phyloP scores from a whole-genome alignment of 2,797 vertebrate genomes.

The Vespertilio murinus region DNA sequence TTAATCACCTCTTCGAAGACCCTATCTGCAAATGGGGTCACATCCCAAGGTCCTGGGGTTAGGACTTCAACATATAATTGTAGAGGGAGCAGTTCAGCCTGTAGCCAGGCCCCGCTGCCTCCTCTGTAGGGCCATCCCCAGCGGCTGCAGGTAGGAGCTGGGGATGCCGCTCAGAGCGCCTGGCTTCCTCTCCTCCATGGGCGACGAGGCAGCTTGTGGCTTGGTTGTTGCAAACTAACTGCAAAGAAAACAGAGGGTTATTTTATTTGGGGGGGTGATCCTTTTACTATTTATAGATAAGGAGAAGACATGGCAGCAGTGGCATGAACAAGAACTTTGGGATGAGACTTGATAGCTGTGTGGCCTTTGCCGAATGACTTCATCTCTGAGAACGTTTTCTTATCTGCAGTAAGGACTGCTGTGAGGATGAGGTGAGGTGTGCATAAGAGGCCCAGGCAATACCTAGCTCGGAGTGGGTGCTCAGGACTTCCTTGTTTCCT shows the following conservation, averaged over 20 bases:
- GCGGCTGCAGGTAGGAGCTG: not conserved
- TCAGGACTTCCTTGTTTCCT: not conserved
- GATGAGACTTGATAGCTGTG: not conserved
- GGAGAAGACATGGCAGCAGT: not conserved
- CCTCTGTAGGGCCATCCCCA: not conserved
- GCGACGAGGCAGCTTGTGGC: not conserved
- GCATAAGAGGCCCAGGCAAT: not conserved
- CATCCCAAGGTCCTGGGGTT: not conserved
- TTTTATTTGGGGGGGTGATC: not conserved
- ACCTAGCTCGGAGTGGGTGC: accelerated
- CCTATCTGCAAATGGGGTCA: not conserved
- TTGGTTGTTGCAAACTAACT: not conserved
- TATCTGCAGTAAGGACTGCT: accelerated
- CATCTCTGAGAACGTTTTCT: not conserved
- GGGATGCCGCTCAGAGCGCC: not conserved
- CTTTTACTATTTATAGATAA: not conserved
- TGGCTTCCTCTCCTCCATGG: not conserved
- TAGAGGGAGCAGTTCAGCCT: not conserved
- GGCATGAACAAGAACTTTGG: not conserved
- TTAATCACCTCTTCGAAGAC: not conserved
- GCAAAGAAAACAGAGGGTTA: not conserved
- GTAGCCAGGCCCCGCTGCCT: not conserved
- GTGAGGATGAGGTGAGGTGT: not conserved
- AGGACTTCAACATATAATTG: not conserved
- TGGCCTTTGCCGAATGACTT: not conserved